Evolutionary conservation across 2,888 invertebrate genomes (phyloP).

Genomic region (Pharmacophagus antenor): DNA sequence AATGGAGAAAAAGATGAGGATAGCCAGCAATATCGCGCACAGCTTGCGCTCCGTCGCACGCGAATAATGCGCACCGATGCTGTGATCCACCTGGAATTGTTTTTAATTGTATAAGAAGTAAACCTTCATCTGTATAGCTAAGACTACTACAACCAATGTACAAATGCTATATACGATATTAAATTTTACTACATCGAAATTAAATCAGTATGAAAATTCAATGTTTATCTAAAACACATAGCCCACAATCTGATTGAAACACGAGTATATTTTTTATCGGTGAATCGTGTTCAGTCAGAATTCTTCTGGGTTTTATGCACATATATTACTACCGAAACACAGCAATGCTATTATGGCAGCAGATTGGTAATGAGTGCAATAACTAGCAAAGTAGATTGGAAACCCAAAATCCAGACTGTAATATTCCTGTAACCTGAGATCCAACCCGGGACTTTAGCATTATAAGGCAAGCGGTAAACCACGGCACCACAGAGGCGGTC

Average conservation of each 20-base stretch:
- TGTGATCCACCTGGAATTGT: constrained; percentile 62
- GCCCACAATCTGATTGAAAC: too few relatives aligned
- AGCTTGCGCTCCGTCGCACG: constrained; percentile 63
- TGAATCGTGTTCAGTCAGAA: too few relatives aligned
- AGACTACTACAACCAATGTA: background rate
- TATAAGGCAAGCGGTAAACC: too few relatives aligned
- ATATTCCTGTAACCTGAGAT: too few relatives aligned
- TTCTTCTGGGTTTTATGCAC: too few relatives aligned
- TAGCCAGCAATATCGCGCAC: constrained; percentile 58
- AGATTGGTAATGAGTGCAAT: too few relatives aligned
- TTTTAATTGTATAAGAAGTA: background rate
- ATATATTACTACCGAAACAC: background rate
- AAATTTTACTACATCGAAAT: background rate
- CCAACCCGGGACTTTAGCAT: too few relatives aligned
- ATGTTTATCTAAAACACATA: background rate
- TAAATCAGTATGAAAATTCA: background rate
- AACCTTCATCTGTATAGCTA: background rate
- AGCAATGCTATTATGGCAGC: too few relatives aligned
- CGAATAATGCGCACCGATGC: constrained; percentile 66
- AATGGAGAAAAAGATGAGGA: constrained; percentile 67
- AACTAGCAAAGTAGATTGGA: too few relatives aligned
- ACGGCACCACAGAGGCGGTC: too few relatives aligned
- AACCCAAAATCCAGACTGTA: too few relatives aligned
- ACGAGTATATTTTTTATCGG: too few relatives aligned
- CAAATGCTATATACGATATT: background rate